phyloP scores from a whole-genome alignment of 2,797 vertebrate species.

The Onychomys leucogaster region DNA sequence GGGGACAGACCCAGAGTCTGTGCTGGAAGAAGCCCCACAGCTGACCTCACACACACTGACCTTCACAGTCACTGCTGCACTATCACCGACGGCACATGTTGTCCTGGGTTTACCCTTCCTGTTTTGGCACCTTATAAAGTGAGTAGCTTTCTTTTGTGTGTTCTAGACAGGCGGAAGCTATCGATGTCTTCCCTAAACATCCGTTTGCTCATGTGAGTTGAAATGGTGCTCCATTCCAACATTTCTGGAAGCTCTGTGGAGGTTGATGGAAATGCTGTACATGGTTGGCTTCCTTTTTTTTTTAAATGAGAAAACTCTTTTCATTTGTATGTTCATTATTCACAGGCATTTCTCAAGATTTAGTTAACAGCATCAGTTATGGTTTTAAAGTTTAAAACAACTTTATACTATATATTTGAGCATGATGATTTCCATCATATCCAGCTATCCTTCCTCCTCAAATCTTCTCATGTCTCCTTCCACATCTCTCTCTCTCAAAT shows the following conservation, averaged over 20 bases:
- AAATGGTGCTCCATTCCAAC: not conserved
- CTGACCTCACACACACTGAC: not conserved
- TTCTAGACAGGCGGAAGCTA: not conserved
- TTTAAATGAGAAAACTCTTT: not conserved
- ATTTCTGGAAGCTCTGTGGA: not conserved
- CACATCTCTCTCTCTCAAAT: not conserved
- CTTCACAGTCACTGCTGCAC: not conserved
- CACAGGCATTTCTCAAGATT: not conserved
- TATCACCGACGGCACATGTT: not conserved
- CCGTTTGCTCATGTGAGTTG: not conserved
- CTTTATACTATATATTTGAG: not conserved
- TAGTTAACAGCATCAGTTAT: not conserved
- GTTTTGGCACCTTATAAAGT: not conserved
- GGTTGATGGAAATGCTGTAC: not conserved
- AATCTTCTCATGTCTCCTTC: not conserved
- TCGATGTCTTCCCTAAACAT: not conserved
- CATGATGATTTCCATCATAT: not conserved
- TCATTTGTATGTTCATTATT: not conserved
- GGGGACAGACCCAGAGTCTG: not conserved
- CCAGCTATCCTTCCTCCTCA: not conserved
- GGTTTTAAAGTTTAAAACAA: not conserved
- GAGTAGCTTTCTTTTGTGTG: not conserved
- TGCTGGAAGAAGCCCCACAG: not conserved
- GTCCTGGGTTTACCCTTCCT: not conserved
- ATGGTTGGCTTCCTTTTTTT: not conserved